Conservation (phyloP, 2,888 invertebrate genomes). For the Ischnura elegans region DNA sequence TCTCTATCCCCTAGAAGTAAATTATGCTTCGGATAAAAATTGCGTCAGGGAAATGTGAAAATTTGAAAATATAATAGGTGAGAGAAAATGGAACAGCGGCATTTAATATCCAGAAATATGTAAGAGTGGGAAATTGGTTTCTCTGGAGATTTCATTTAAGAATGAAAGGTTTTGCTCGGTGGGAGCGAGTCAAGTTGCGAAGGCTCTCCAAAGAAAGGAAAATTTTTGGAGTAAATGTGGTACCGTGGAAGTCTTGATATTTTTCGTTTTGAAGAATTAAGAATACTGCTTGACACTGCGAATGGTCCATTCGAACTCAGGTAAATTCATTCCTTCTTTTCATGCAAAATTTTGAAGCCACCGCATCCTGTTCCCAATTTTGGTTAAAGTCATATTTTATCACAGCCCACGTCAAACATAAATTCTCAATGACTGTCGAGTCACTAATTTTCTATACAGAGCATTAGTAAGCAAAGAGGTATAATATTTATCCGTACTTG, state of each 20-base stretch:
- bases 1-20: not conserved
- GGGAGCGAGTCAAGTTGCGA: not conserved
- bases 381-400: no score
- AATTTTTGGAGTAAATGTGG: not conserved
- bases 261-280: not conserved
- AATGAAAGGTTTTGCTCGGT: not conserved
- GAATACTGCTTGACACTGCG: no score
- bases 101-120: not conserved
- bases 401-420: no score
- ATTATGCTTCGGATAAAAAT: not conserved
- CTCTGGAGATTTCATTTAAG: not conserved
- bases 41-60: not conserved
- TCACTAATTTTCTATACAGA: no score
- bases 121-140: not conserved
- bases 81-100: not conserved
- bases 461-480: no score
- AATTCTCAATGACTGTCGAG: no score
- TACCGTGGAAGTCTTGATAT: not conserved
- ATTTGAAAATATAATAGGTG: not conserved
- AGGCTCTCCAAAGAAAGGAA: not conserved
- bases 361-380: no score
- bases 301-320: no score
- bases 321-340: no score
- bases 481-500: no score
- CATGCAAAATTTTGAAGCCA: no score